Evolutionary conservation across 2,113 vertebrate genomes (phyloP).

Genomic region (Taurulus bubalis): DNA sequence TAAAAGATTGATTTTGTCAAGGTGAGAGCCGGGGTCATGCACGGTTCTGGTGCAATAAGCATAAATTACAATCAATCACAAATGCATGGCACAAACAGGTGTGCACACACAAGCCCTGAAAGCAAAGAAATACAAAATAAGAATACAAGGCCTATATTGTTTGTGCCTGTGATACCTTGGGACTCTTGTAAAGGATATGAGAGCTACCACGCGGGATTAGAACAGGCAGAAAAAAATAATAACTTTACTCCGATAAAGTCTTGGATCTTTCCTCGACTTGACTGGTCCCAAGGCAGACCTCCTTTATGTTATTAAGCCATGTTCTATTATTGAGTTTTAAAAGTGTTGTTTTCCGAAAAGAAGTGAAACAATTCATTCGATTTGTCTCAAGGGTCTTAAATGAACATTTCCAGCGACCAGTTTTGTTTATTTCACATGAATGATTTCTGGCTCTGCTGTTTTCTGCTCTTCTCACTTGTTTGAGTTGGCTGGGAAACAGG

Average conservation of each 20-base stretch:
- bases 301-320: neutral
- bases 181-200: neutral
- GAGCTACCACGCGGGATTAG: neutral
- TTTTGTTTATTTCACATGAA: neutral
- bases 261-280: constrained; percentile 9
- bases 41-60: constrained; percentile 18
- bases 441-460: neutral
- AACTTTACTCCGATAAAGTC: neutral
- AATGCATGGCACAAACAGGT: neutral
- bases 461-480: neutral
- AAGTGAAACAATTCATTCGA: neutral
- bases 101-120: neutral
- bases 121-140: neutral
- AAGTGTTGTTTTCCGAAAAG: neutral
- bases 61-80: constrained; percentile 44
- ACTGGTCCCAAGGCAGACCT: constrained; percentile 1
- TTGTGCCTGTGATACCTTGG: neutral
- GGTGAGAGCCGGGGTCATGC: constrained; percentile 17
- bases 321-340: neutral
- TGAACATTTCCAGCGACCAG: neutral
- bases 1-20: constrained; percentile 45
- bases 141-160: neutral
- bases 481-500: neutral
- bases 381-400: neutral
- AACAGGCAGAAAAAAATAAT: neutral